These are phyloP conservation scores for Sarcoramphus papa DNA, from an alignment of 2,797 vertebrate species.

Conservation along the genomic window DNA sequence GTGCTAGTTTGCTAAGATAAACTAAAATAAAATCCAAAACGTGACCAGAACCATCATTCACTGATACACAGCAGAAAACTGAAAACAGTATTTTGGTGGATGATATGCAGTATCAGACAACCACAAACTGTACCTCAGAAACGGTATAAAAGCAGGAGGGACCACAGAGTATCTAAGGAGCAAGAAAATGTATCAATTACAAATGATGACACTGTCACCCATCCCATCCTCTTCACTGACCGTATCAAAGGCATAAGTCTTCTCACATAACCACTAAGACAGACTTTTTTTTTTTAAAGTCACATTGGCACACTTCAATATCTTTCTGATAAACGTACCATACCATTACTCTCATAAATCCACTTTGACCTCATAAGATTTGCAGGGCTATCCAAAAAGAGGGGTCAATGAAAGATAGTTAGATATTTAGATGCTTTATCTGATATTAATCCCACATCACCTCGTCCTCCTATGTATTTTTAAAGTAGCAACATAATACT, in stretches of 20 bases:
- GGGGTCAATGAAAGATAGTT: background rate
- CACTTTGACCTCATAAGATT: background rate
- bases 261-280: background rate
- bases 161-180: background rate
- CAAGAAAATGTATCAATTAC: background rate
- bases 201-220: background rate
- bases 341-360: background rate
- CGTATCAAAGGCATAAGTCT: background rate
- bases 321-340: background rate
- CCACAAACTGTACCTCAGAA: background rate
- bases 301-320: background rate
- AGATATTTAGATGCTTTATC: background rate
- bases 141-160: background rate
- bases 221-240: background rate
- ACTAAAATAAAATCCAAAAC: background rate
- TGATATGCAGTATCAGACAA: background rate
- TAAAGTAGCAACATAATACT: background rate
- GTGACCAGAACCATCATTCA: background rate
- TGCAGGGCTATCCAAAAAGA: background rate
- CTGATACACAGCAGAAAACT: background rate
- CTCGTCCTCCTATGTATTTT: background rate
- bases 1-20: background rate
- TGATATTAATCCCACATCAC: background rate
- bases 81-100: background rate
- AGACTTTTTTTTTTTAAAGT: background rate